Percentiles rank a stretch among this genome's conserved stretches.
phyloP scores from a whole-genome alignment of 2,797 vertebrate genomes.

The Mareca strepera region DNA sequence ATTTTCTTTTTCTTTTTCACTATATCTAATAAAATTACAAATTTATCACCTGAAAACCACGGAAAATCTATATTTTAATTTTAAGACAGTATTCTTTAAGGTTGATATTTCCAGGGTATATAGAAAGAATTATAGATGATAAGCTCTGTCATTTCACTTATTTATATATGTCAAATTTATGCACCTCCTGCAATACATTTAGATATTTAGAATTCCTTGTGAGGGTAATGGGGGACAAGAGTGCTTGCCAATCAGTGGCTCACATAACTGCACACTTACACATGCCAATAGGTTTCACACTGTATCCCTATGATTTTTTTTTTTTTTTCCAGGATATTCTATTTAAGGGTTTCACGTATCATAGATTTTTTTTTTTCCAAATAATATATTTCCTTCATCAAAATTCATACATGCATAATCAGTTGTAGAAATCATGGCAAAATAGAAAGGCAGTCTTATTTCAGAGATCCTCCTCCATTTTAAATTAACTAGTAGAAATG shows the following conservation, averaged over 20 bases:
- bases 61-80: background rate
- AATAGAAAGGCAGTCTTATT: background rate
- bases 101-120: background rate
- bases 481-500: background rate
- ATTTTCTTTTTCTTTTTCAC: background rate
- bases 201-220: background rate
- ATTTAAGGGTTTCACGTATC: background rate
- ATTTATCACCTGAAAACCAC: background rate
- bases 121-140: background rate
- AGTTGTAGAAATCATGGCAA: background rate
- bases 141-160: background rate
- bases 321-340: background rate
- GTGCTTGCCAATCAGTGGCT: background rate
- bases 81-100: background rate
- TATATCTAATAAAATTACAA: background rate
- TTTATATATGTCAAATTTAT: background rate
- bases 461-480: background rate
- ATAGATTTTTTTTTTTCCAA: background rate
- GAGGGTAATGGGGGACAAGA: background rate
- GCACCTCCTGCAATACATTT: background rate
- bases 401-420: background rate
- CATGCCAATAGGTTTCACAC: accelerated
- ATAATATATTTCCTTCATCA: background rate
- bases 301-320: background rate
- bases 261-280: background rate